These are phyloP conservation scores for Malurus melanocephalus DNA, from an alignment of 2,113 vertebrate species.

Conservation along the genomic window DNA sequence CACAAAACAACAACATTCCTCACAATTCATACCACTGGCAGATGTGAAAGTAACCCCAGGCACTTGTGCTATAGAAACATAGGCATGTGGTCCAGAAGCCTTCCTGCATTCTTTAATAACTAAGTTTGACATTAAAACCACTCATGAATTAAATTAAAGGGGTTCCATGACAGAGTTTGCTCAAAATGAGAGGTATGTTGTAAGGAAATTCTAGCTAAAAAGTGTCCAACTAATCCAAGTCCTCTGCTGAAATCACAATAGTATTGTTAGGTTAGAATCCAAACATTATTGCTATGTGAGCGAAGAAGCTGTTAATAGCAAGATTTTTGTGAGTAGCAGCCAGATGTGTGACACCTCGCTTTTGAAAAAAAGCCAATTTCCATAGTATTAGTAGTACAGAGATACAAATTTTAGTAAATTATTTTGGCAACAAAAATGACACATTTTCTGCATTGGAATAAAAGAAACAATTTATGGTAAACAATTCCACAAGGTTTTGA, in stretches of 20 bases:
- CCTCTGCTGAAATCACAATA: neutral
- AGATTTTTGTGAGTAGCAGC: neutral
- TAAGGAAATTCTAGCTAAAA: neutral
- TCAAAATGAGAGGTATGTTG: neutral
- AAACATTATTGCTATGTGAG: neutral
- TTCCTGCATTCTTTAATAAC: constrained; percentile 20
- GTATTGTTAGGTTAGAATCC: neutral
- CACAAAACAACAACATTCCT: neutral
- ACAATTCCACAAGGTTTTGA: neutral
- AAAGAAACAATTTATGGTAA: neutral
- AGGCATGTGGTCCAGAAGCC: neutral
- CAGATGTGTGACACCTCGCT: neutral
- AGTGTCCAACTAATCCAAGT: neutral
- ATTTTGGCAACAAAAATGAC: neutral
- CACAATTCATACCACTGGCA: neutral
- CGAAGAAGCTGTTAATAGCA: neutral
- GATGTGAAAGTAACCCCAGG: neutral
- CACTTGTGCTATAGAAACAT: neutral
- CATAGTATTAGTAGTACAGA: neutral
- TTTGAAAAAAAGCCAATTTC: neutral
- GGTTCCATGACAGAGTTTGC: neutral
- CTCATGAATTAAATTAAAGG: neutral
- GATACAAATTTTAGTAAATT: neutral
- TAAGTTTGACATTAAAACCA: neutral
- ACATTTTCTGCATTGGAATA: neutral